Evolutionary conservation across 1,140 invertebrate genomes (phyloP), one percentile per base, ranked within the genome.

Genomic region (Spodoptera frugiperda): DNA sequence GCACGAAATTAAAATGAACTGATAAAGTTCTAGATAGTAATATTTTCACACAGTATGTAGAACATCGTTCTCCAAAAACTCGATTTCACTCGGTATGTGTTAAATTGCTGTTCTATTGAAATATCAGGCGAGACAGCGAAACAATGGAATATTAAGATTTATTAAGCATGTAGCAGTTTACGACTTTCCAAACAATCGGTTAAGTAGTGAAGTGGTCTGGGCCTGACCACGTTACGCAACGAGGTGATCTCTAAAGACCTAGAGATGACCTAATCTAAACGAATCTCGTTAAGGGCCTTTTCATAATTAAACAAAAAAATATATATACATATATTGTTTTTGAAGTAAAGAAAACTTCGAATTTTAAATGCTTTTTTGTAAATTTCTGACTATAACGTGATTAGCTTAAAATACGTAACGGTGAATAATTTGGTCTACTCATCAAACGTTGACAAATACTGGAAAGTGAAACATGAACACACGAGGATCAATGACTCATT

Each of bases 111-210:
- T 81, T 51, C 48, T 72, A 76, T 77, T 82, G 78, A 84, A 78
- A 78, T 61, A 63, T 77, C 68, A 59, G 53, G 30, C 33, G 19
- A 83, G 53, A 81, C 82, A 82, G 83, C 78, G 82, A 79, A 82
- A 86, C 83, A 86, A 86, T 83, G 72, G 80, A 61, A 78, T 84
- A 82, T 82, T 75, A 81, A 81, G 75, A 82, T 82, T 84, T 82
- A 83, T 85, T 71, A 79, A 67, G 70, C 80, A 71, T 83, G 78
- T 75, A 78, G 76, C 65, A 54, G 79, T 80, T 77, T 65, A 70
- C 49, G 77, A 44, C 81, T 82, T 82, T 77, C 67, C 70, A 87
- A 81, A 84, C 84, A 86, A 86, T 84, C 74, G 81, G 17, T 79
- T 73, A 53, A 46, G 44, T 54, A 46, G 70, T 59, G 44, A 21